Evolutionary conservation across 2,797 vertebrate genomes (phyloP).

Genomic region (Gymnodraco acuticeps): DNA sequence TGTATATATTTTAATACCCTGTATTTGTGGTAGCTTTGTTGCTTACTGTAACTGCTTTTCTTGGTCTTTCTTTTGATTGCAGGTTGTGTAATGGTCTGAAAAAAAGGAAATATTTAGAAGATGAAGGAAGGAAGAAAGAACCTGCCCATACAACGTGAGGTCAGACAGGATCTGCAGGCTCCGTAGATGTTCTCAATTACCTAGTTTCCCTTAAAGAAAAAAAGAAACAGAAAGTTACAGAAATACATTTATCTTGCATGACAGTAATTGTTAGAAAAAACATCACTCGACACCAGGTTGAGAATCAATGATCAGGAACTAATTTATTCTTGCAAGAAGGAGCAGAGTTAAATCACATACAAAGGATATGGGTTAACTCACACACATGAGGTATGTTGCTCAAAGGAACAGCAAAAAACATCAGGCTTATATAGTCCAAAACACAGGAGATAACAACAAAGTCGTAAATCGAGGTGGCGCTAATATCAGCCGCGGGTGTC

Average conservation of each 20-base stretch:
- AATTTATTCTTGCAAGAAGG: too few species aligned
- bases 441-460: too few species aligned
- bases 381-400: too few species aligned
- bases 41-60: background rate
- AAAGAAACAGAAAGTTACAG: background rate
- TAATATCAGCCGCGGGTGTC: too few species aligned
- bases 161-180: constrained; percentile 37
- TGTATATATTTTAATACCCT: background rate
- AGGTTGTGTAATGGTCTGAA: constrained; percentile 66
- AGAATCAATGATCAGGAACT: too few species aligned
- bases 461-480: too few species aligned
- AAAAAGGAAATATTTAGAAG: constrained; percentile 55
- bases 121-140: constrained; percentile 38
- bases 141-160: constrained; percentile 17
- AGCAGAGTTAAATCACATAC: too few species aligned
- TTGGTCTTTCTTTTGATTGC: constrained; percentile 1
- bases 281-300: too few species aligned
- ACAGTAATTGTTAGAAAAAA: background rate
- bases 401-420: too few species aligned
- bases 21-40: background rate
- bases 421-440: too few species aligned
- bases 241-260: background rate
- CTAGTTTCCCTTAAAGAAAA: background rate
- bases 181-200: constrained; percentile 10
- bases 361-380: too few species aligned